Evolutionary conservation across 2,888 invertebrate genomes (phyloP).

Genomic region (Eumerus sabulonum): DNA sequence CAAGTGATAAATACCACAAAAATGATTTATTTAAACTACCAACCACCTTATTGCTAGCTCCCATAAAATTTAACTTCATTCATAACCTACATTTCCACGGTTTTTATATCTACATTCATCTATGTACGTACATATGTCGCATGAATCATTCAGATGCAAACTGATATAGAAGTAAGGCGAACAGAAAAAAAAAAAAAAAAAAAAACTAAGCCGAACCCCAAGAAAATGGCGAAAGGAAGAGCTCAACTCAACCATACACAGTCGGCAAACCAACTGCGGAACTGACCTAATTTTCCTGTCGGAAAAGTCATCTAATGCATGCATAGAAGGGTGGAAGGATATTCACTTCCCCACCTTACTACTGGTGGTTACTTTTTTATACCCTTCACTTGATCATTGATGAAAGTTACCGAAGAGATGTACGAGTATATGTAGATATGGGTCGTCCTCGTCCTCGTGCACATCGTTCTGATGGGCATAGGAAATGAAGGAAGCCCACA

Average conservation of each 20-base stretch:
- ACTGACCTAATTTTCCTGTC: constrained; percentile 62
- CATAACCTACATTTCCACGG: too few relatives aligned
- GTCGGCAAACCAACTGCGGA: constrained; percentile 44
- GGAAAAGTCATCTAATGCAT: constrained; percentile 59
- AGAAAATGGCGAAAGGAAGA: too few relatives aligned
- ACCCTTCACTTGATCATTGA: too few relatives aligned
- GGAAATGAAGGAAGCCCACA: constrained; percentile 37
- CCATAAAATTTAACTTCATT: too few relatives aligned
- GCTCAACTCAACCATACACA: too few relatives aligned
- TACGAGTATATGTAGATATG: too few relatives aligned
- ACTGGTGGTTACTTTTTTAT: too few relatives aligned
- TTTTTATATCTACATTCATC: background rate
- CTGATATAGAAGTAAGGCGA: constrained; percentile 5
- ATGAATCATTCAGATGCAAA: constrained; percentile 51
- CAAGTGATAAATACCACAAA: too few relatives aligned
- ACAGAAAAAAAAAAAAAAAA: background rate
- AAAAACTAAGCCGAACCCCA: constrained; percentile 2
- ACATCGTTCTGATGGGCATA: background rate
- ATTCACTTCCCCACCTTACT: background rate
- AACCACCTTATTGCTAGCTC: too few relatives aligned
- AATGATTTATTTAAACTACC: too few relatives aligned
- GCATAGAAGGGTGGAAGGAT: constrained; percentile 31
- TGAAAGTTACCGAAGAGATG: too few relatives aligned
- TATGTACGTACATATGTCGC: background rate
- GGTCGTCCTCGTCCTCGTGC: too few relatives aligned